Percentiles rank a stretch among this genome's conserved stretches.
Conservation (phyloP, 2,113 vertebrate genomes). For the Mionectes macconnelli region DNA sequence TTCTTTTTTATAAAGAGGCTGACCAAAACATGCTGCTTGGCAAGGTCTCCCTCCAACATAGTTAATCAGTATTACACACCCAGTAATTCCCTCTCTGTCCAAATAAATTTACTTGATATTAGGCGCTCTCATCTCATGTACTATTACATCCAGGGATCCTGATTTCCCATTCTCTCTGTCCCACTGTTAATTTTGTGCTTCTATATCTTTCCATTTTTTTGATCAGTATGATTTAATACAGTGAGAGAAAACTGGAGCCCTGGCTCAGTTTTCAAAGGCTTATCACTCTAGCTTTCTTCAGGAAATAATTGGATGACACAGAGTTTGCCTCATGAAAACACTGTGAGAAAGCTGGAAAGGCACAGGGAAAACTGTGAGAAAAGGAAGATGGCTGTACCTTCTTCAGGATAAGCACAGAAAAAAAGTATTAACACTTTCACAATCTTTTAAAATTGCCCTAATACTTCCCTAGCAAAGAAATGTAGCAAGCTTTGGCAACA, state of each 20-base stretch:
- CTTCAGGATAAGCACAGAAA: background rate
- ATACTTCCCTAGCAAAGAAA: background rate
- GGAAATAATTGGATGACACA: conserved; percentile 60
- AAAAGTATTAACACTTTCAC: background rate
- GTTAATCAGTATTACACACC: conserved; percentile 66
- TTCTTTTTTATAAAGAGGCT: conserved; percentile 30
- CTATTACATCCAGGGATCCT: background rate
- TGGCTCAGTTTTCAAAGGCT: conserved; percentile 36
- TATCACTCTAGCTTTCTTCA: conserved; percentile 42
- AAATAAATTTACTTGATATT: conserved; percentile 41
- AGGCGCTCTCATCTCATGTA: background rate
- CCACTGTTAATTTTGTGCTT: conserved; percentile 2
- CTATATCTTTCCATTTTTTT: conserved; percentile 12
- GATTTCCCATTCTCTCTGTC: background rate
- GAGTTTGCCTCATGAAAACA: conserved; percentile 36
- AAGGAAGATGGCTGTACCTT: background rate
- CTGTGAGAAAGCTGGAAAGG: conserved; percentile 28
- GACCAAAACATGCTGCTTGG: conserved; percentile 55
- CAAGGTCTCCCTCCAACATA: conserved; percentile 56
- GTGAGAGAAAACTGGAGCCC: conserved; percentile 16
- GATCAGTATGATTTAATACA: conserved; percentile 36
- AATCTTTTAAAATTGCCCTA: background rate
- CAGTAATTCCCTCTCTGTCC: conserved; percentile 49
- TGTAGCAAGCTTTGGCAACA: background rate
- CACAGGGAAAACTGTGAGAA: background rate